A percentile compares a stretch with the other conserved stretches of the same genome.
Evolutionary conservation across 2,888 invertebrate species (phyloP).

Genomic region (Antheraea assamensis): DNA sequence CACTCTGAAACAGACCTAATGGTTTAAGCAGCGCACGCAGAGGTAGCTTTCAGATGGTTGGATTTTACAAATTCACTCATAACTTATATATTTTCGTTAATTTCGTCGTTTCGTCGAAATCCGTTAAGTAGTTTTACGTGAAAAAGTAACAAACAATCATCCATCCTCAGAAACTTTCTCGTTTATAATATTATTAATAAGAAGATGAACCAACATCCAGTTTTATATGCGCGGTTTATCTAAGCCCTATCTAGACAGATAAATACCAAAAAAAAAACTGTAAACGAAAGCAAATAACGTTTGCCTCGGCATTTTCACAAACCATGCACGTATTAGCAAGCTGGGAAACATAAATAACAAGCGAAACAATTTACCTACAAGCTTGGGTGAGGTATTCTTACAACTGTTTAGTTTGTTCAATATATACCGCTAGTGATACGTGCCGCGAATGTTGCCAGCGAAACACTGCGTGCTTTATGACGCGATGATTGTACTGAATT

Average conservation of each 20-base stretch:
- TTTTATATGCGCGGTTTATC: background rate
- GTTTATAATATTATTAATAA: too few relatives aligned
- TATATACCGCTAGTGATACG: conserved; percentile 68
- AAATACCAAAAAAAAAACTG: conserved; percentile 43
- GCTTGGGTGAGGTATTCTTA: conserved; percentile 74
- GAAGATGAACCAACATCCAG: too few relatives aligned
- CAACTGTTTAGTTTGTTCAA: conserved; percentile 79
- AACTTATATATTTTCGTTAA: too few relatives aligned
- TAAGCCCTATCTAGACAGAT: background rate
- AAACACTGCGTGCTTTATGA: conserved; percentile 54
- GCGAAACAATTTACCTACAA: conserved; percentile 79
- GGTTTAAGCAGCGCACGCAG: too few relatives aligned
- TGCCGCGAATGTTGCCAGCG: conserved; percentile 60
- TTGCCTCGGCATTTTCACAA: conserved; percentile 49
- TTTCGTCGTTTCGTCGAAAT: too few relatives aligned
- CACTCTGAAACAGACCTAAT: too few relatives aligned
- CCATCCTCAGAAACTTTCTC: too few relatives aligned
- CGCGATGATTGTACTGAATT: conserved; percentile 64
- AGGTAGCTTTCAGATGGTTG: too few relatives aligned
- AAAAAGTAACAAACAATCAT: too few relatives aligned
- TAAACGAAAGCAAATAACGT: conserved; percentile 44
- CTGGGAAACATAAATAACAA: conserved; percentile 77
- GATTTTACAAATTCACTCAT: too few relatives aligned
- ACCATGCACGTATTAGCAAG: conserved; percentile 75
- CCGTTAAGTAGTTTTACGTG: too few relatives aligned